Conservation (phyloP, 92 coral and sea anemone species). For the Zoanthus sansibaricus region DNA sequence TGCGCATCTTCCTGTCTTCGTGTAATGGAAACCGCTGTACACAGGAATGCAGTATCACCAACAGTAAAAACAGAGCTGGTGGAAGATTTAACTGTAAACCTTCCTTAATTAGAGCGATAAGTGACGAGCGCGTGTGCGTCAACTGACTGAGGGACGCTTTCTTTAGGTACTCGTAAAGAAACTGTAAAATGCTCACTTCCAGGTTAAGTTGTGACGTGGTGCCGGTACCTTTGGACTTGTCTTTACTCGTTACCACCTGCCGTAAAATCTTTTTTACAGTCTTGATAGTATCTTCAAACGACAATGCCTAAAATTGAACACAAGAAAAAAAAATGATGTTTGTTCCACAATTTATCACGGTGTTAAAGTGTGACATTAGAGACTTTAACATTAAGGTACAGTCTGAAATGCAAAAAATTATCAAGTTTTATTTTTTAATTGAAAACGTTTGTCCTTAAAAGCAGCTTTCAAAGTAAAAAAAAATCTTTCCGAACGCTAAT, state of each 20-base stretch:
- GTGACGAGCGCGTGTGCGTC: slow-evolving; percentile 76
- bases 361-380: not conserved
- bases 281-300: slow-evolving; percentile 90
- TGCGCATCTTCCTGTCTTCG: slow-evolving; percentile 94
- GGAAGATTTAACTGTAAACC: slow-evolving; percentile 93
- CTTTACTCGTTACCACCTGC: slow-evolving; percentile 86
- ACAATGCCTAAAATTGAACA: slow-evolving; percentile 70
- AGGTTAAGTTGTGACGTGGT: slow-evolving; percentile 84
- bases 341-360: not conserved
- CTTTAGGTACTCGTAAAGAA: slow-evolving; percentile 86
- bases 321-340: not conserved
- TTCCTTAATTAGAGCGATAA: slow-evolving; percentile 88
- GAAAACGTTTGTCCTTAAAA: too few relatives aligned
- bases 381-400: too few relatives aligned
- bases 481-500: too few relatives aligned
- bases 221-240: slow-evolving; percentile 66
- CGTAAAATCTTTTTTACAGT: slow-evolving; percentile 93
- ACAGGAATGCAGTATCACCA: slow-evolving; percentile 89
- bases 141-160: slow-evolving; percentile 81
- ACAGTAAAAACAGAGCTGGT: slow-evolving; percentile 88
- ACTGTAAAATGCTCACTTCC: slow-evolving; percentile 93
- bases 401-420: too few relatives aligned
- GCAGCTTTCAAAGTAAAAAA: too few relatives aligned
- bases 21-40: slow-evolving; percentile 87
- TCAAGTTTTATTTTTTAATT: too few relatives aligned